Base-by-base conservation (phyloP, 2,797 vertebrate species). In the Enoplosus armatus region DNA sequence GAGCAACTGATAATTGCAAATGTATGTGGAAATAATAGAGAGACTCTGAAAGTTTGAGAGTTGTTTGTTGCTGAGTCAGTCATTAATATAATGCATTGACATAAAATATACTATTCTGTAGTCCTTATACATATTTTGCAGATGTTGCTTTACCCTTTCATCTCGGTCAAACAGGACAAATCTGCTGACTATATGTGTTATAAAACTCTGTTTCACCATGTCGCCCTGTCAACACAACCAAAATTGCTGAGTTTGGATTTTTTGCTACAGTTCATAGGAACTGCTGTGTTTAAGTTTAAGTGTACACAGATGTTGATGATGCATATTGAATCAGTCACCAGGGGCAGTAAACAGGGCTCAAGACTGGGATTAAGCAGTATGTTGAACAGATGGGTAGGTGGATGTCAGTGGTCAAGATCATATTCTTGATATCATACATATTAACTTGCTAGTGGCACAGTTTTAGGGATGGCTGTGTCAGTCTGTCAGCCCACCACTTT, bases 231-330 rank as follows among this genome's bases (percentile, higher is more conserved):
- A 88, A 37, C 24, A 12, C n/a, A 51, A 41, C 75, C 73, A 65
- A 62, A 90, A 79, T 68, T 61, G 33, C 66, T 80, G 31, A 79
- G 37, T 51, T 65, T 2, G 31, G 37, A 6, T 29, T 51, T 39
- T 75, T 56, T 20, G 47, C 39, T 26, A 27, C 61, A 69, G 48
- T 82, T 85, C 48, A 60, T 48, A 75, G 65, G 41, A 58, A 79
- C 43, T 45, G 27, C 47, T 75, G 68, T 60, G 48, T n/a, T n/a
- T n/a, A 81, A 72, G 51, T 77, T 85, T 80, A 81, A 51, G 72
- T 74, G 53, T 12, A 26, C 35, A 47, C 89, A 89, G 86, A 90
- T 90, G 86, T 68, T 73, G 43, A 53, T 74, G 74, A 43, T 82
- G 70, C 43, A 63, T 72, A 51, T 64, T 68, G 31, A 74, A 37